Evolutionary conservation across 2,797 vertebrate species (phyloP).

Genomic region (Coendou prehensilis): DNA sequence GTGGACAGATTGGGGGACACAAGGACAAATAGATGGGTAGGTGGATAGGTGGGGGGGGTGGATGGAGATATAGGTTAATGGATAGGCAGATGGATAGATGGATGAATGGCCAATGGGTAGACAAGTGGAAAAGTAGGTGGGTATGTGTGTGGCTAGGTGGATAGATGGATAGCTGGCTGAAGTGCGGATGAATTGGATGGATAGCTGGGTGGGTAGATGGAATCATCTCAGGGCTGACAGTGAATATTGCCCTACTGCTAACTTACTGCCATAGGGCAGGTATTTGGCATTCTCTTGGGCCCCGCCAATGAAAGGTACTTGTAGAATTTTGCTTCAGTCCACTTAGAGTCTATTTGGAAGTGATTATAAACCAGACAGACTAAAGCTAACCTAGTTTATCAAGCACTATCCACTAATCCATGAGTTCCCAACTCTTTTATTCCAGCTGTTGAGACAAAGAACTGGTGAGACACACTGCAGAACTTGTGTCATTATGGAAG

Average conservation of each 20-base stretch:
- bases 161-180: too few species aligned
- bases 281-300: background rate
- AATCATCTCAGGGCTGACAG: background rate
- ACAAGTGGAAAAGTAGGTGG: background rate
- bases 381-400: background rate
- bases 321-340: background rate
- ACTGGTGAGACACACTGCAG: background rate
- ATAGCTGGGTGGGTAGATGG: background rate
- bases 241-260: background rate
- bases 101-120: background rate
- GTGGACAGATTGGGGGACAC: background rate
- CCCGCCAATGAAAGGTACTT: conserved; percentile 24
- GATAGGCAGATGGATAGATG: too few species aligned
- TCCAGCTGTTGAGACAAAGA: background rate
- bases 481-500: background rate
- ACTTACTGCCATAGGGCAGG: background rate
- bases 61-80: too few species aligned
- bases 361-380: background rate
- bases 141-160: too few species aligned
- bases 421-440: conserved; percentile 9
- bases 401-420: background rate
- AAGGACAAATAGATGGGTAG: background rate
- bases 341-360: background rate
- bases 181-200: background rate
- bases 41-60: background rate